A percentile compares a stretch with the other conserved stretches of the same genome.
Evolutionary conservation across 2,888 invertebrate genomes (phyloP).

Genomic region (Dermolepida albohirtum): DNA sequence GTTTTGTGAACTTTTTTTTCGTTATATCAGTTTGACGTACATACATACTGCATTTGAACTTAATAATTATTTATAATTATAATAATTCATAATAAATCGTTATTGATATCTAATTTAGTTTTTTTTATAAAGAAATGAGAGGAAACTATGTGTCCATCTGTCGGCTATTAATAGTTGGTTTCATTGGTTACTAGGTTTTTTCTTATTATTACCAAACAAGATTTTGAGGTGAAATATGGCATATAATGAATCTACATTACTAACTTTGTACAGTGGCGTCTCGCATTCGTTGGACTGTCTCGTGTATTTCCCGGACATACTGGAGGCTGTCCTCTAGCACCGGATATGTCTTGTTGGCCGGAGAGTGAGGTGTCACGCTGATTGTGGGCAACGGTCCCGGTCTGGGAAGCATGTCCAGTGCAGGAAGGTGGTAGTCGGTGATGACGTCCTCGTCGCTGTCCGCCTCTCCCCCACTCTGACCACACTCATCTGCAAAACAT

Average conservation of each 20-base stretch:
- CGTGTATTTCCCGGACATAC: slow-evolving; percentile 80
- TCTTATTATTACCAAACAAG: too few relatives aligned
- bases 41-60: too few relatives aligned
- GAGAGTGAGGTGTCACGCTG: slow-evolving; percentile 89
- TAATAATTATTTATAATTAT: too few relatives aligned
- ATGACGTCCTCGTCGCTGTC: slow-evolving; percentile 86
- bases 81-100: too few relatives aligned
- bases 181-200: too few relatives aligned
- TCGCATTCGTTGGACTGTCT: slow-evolving; percentile 82
- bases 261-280: slow-evolving; percentile 69
- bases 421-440: slow-evolving; percentile 74
- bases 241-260: slow-evolving; percentile 24
- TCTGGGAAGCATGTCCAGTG: slow-evolving; percentile 55
- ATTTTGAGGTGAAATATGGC: too few relatives aligned
- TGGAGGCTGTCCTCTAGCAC: slow-evolving; percentile 79
- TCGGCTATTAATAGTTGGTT: too few relatives aligned
- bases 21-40: too few relatives aligned
- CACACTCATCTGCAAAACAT: slow-evolving; percentile 73
- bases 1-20: too few relatives aligned
- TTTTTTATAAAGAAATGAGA: too few relatives aligned
- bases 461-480: slow-evolving; percentile 76
- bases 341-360: slow-evolving; percentile 78
- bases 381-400: slow-evolving; percentile 78
- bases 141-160: too few relatives aligned
- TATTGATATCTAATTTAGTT: too few relatives aligned